Evolutionary conservation across 2,888 invertebrate species (phyloP).

Genomic region (Leptinotarsa juncta): DNA sequence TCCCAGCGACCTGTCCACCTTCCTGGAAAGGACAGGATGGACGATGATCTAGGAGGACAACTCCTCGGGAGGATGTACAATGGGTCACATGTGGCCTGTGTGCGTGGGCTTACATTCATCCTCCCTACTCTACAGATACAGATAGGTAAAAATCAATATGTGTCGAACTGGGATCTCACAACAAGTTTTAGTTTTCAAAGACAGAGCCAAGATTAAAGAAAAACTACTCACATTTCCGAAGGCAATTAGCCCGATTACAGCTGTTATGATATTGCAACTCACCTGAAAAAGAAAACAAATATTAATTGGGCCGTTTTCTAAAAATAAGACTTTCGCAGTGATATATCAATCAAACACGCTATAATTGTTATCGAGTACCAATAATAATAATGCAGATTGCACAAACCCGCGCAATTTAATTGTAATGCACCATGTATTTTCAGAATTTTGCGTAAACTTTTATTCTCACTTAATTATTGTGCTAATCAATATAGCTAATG

Average conservation of each 20-base stretch:
- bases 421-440: slow-evolving; percentile 26
- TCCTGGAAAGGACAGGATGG: too few relatives aligned
- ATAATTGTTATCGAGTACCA: slow-evolving; percentile 23
- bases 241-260: not conserved
- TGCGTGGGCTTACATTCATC: too few relatives aligned
- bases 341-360: slow-evolving; percentile 20
- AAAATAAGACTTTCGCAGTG: slow-evolving; percentile 1
- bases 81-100: too few relatives aligned
- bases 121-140: too few relatives aligned
- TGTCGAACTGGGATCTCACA: too few relatives aligned
- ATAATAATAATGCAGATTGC: slow-evolving; percentile 16
- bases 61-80: too few relatives aligned
- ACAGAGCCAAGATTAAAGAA: not conserved
- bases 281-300: slow-evolving; percentile 35
- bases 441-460: slow-evolving; percentile 38
- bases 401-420: slow-evolving; percentile 9
- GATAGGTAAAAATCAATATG: too few relatives aligned
- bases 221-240: slow-evolving; percentile 30
- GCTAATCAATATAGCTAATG: slow-evolving; percentile 32
- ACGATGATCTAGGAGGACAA: too few relatives aligned
- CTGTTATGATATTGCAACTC: slow-evolving; percentile 23
- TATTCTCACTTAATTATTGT: slow-evolving; percentile 36
- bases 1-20: too few relatives aligned
- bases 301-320: slow-evolving; percentile 7
- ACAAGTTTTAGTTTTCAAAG: not conserved